Conservation (phyloP, 1,140 invertebrate species). For the Aphaenogaster floridana region DNA sequence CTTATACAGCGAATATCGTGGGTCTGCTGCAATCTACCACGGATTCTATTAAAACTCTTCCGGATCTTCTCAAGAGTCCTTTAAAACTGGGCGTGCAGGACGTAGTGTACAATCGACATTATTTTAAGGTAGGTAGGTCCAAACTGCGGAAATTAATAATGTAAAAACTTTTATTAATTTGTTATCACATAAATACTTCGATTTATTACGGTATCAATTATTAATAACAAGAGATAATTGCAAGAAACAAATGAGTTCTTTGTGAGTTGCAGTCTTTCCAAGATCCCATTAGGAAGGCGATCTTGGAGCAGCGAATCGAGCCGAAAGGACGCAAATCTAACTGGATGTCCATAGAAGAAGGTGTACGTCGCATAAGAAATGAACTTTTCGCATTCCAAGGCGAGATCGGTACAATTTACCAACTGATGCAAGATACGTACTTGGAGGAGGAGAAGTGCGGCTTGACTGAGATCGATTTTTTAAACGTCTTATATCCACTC, state of each 20-base stretch:
- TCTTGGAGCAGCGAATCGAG: conserved; percentile 89
- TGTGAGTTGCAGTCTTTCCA: conserved; percentile 65
- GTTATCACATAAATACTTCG: background rate
- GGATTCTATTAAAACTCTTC: conserved; percentile 87
- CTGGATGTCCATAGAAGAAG: conserved; percentile 88
- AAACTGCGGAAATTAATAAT: background rate
- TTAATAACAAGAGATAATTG: background rate
- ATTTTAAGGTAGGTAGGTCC: conserved; percentile 87
- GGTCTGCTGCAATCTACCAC: conserved; percentile 89
- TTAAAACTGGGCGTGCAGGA: conserved; percentile 89
- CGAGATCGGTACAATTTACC: conserved; percentile 88
- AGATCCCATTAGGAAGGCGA: conserved; percentile 88
- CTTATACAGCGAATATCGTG: conserved; percentile 90
- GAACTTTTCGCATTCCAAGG: conserved; percentile 90
- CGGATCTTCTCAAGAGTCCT: conserved; percentile 88
- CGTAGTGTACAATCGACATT: conserved; percentile 89
- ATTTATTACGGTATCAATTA: background rate
- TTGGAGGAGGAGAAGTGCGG: conserved; percentile 90
- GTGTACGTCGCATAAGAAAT: conserved; percentile 87
- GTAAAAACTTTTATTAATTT: background rate
- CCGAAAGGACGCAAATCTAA: conserved; percentile 86
- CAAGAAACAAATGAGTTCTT: conserved; percentile 4
- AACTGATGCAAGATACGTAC: conserved; percentile 89
- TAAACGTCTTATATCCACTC: conserved; percentile 88
- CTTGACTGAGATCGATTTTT: conserved; percentile 88